A percentile compares a stretch with the other conserved stretches of the same genome.
Evolutionary conservation across 2,888 invertebrate genomes (phyloP).

Genomic region (Eupithecia dodoneata): DNA sequence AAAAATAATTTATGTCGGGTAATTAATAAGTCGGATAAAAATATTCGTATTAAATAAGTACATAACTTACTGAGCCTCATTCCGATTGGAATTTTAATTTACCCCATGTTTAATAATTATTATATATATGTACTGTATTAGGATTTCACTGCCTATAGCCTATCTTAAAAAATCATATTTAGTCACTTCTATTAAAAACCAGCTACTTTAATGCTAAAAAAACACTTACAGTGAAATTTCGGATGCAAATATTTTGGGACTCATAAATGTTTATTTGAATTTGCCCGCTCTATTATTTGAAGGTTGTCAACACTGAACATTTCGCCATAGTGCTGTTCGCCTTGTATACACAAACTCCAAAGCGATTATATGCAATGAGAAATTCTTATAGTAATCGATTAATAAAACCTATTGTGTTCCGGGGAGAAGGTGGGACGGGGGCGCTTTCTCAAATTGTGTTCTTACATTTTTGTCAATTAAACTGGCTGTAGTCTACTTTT

Average conservation of each 20-base stretch:
- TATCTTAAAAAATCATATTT: background rate
- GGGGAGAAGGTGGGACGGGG: background rate
- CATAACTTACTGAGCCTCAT: background rate
- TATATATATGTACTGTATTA: background rate
- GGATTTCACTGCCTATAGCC: background rate
- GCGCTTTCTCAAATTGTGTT: too few species aligned
- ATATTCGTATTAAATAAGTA: background rate
- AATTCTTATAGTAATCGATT: background rate
- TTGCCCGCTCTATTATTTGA: background rate
- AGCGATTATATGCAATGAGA: background rate
- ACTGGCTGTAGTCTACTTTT: too few species aligned
- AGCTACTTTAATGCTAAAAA: background rate
- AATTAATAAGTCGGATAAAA: background rate
- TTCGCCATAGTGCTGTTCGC: background rate
- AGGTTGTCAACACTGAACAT: background rate
- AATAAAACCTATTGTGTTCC: background rate
- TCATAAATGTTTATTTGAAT: background rate
- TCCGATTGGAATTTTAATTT: background rate
- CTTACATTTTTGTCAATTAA: too few species aligned
- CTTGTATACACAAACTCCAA: background rate
- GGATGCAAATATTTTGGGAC: background rate
- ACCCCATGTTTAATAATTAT: background rate
- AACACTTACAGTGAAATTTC: background rate
- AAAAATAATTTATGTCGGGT: background rate
- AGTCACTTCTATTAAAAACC: background rate